These are phyloP conservation scores for Galemys pyrenaicus DNA, from an alignment of 2,113 vertebrate species.

Conservation along the genomic window DNA sequence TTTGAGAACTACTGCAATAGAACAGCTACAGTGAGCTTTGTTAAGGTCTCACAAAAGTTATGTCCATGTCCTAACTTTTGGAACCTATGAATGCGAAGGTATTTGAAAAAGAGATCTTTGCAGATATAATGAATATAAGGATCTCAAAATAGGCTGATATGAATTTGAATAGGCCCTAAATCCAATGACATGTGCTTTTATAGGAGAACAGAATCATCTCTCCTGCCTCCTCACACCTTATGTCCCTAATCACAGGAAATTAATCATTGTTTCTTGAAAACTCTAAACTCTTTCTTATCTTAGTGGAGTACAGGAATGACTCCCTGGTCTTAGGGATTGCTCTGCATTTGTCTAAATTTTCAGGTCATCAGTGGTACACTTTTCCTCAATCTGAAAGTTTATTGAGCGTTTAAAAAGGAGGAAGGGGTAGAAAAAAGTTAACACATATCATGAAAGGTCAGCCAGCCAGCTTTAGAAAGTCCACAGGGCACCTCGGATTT, in stretches of 20 bases:
- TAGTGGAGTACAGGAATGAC: not conserved
- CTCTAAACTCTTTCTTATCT: not conserved
- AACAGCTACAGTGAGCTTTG: not conserved
- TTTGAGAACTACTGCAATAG: not conserved
- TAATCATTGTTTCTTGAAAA: not conserved
- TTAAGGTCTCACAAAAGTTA: not conserved
- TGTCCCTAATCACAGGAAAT: not conserved
- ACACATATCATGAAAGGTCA: not conserved
- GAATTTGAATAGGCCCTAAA: not conserved
- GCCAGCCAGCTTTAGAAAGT: not conserved
- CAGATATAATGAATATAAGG: not conserved
- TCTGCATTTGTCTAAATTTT: not conserved
- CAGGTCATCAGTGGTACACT: not conserved
- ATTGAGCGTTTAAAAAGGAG: not conserved
- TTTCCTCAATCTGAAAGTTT: not conserved
- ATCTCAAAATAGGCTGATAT: not conserved
- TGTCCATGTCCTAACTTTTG: not conserved
- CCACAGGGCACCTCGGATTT: not conserved
- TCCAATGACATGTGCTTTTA: not conserved
- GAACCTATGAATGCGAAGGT: not conserved
- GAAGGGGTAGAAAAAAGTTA: not conserved
- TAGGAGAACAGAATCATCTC: not conserved
- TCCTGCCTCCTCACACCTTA: not conserved
- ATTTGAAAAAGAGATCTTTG: not conserved
- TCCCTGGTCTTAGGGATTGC: not conserved